Evolutionary conservation across 2,113 vertebrate species (phyloP), one percentile per base, ranked within the genome.

Genomic region (Phoenicopterus ruber): DNA sequence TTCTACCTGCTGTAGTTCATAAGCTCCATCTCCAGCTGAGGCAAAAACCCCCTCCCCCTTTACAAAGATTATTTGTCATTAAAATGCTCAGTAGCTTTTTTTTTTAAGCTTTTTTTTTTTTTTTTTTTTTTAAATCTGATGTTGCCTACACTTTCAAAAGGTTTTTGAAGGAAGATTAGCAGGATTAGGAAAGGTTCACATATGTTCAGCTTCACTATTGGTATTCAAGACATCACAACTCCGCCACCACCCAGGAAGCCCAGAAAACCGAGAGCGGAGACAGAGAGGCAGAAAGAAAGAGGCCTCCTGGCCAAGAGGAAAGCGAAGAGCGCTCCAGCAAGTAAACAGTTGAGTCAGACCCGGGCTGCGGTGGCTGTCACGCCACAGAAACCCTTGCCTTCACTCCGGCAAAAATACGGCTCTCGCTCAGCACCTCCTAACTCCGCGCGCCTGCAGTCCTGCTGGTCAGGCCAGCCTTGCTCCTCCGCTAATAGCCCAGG

Each of bases 151-250:
- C 98, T 99, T 98, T 97, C 97, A 98, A 98, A 98, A 98, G 97
- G 97, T 98, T 98, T 98, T 98, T 99, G 98, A 98, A 99, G 98
- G 97, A 97, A 99, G 99, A 99, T 99, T 99, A 99, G 99, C 98
- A 98, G 99, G 99, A 99, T 99, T 99, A 99, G 98, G 97, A 98
- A 98, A 98, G 98, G 98, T 98, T 99, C 99, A 98, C 99, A 99
- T 99, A 99, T 99, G 99, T 99, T 99, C 98, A 97, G 98, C 98
- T 98, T 99, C 98, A 99, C 98, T 98, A 98, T 98, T 99, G 98
- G 98, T 99, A 99, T 99, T 99, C 99, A 99, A 97, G 98, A 98
- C 98, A 96, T 98, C 98, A 98, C 98, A 97, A 97, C 96, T 97
- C 97, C 78, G 95, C 95, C 95, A 97, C 99, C 99, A 99, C 99